These are phyloP conservation scores for Microplitis demolitor DNA, from an alignment of 1,140 invertebrate genomes.

Conservation along the genomic window DNA sequence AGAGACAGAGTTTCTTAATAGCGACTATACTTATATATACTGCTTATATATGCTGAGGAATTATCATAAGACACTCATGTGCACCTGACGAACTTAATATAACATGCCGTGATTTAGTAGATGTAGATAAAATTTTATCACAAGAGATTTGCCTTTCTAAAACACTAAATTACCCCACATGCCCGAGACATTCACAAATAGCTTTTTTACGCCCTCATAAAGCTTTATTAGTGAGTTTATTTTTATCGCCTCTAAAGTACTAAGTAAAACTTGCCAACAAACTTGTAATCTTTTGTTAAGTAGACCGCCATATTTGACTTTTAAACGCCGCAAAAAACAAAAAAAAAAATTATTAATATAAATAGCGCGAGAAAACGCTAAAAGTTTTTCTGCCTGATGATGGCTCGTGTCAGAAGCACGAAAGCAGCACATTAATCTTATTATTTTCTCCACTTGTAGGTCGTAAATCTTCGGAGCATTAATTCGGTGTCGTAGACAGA, in stretches of 20 bases:
- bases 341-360: no score
- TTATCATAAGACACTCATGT: conserved; percentile 20
- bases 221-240: no score
- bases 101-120: background rate
- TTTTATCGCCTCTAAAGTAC: no score
- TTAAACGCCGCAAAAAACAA: no score
- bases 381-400: background rate
- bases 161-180: no score
- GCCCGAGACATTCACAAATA: no score
- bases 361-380: background rate
- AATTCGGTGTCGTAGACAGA: no score
- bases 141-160: background rate
- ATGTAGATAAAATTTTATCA: background rate
- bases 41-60: background rate
- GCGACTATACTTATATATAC: background rate
- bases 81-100: conserved; percentile 11
- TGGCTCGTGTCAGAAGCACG: background rate
- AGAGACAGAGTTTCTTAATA: background rate
- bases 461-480: background rate
- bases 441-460: background rate
- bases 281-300: no score
- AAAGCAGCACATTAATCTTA: background rate
- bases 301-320: no score
- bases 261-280: no score
- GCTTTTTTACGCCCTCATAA: no score